These are phyloP conservation scores for Morpho deidamia DNA, from an alignment of 2,888 invertebrate genomes.

Conservation along the genomic window DNA sequence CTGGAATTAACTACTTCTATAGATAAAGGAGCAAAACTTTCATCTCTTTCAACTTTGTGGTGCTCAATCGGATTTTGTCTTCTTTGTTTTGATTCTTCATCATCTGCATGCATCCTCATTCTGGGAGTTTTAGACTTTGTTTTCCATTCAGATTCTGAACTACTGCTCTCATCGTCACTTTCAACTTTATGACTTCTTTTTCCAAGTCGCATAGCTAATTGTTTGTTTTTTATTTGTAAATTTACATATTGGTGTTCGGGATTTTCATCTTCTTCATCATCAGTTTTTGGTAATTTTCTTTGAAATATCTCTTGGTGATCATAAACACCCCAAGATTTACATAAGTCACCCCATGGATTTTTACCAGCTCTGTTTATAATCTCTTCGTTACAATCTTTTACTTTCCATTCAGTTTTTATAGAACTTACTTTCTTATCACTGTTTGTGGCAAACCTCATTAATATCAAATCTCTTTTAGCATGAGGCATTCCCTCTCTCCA, in stretches of 20 bases:
- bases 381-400: conserved; percentile 37
- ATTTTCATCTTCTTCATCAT: conserved; percentile 40
- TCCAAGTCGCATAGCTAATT: conserved; percentile 59
- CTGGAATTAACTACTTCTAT: conserved; percentile 61
- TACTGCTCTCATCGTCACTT: conserved; percentile 57
- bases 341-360: conserved; percentile 87
- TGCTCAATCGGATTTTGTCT: conserved; percentile 37
- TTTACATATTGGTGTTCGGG: conserved; percentile 34
- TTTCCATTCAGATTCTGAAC: conserved; percentile 78
- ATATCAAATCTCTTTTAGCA: conserved; percentile 81
- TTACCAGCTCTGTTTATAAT: conserved; percentile 60
- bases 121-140: conserved; percentile 82
- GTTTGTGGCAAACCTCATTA: conserved; percentile 86
- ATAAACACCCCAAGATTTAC: conserved; percentile 83
- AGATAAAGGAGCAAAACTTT: conserved; percentile 59
- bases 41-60: conserved; percentile 30
- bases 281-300: conserved; percentile 45
- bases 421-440: conserved; percentile 84
- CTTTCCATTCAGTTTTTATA: conserved; percentile 48
- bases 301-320: conserved; percentile 78
- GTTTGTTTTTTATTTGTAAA: conserved; percentile 54
- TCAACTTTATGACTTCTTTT: conserved; percentile 47
- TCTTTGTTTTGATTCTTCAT: conserved; percentile 82
- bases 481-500: conserved; percentile 86
- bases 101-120: conserved; percentile 94